Conservation (phyloP, 2,113 vertebrate genomes). For the Boulengerochromis microlepis region DNA sequence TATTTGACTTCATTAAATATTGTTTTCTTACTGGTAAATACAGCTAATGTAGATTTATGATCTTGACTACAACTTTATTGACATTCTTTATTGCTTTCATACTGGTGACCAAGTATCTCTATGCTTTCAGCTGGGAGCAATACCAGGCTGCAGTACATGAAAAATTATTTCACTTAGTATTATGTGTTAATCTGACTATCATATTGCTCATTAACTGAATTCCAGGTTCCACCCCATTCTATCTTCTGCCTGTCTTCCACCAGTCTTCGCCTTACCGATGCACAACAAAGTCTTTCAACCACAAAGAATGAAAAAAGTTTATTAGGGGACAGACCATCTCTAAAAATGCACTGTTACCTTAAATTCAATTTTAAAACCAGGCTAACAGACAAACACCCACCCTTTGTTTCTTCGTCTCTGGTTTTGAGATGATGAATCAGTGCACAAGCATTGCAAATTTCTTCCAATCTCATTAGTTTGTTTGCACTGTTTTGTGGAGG, state of each 20-base stretch:
- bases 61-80: neutral
- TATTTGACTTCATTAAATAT: neutral
- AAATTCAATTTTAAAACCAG: neutral
- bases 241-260: neutral
- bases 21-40: neutral
- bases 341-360: neutral
- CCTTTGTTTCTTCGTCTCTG: neutral
- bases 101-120: neutral
- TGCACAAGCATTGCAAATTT: neutral
- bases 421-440: neutral
- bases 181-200: neutral
- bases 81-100: neutral
- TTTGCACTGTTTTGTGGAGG: neutral
- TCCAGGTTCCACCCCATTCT: neutral
- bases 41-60: neutral
- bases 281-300: neutral
- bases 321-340: neutral
- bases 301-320: neutral
- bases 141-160: neutral
- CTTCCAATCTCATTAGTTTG: neutral
- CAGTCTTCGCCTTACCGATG: neutral
- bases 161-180: neutral
- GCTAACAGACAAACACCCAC: neutral
- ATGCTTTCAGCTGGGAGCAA: neutral
- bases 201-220: neutral